These are phyloP conservation scores for Epizoanthus ramosus DNA, from an alignment of 92 coral and sea anemone genomes.

Conservation along the genomic window DNA sequence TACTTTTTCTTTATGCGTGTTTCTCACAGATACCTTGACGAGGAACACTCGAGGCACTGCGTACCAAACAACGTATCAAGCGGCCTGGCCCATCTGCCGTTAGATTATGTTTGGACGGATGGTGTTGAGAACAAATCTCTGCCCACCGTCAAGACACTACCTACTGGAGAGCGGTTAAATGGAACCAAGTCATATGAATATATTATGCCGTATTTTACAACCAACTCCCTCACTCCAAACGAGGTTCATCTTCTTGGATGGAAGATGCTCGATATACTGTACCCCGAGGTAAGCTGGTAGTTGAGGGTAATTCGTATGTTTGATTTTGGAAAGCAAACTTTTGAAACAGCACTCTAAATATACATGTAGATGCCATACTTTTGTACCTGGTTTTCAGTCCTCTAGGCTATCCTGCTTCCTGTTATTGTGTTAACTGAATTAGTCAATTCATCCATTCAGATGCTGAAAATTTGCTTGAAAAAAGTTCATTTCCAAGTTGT, in stretches of 20 bases:
- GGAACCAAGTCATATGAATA: conserved; percentile 69
- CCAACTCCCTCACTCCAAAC: conserved; percentile 74
- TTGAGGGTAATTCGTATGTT: too few relatives aligned
- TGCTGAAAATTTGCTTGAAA: too few relatives aligned
- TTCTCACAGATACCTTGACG: conserved; percentile 68
- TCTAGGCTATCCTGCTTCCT: too few relatives aligned
- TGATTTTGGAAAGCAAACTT: too few relatives aligned
- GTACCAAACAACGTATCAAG: conserved; percentile 87
- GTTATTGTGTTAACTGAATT: too few relatives aligned
- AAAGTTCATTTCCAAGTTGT: too few relatives aligned
- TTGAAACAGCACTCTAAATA: too few relatives aligned
- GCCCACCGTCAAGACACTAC: conserved; percentile 79
- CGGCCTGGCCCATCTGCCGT: conserved; percentile 80
- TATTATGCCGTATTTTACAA: conserved; percentile 77
- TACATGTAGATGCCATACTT: too few relatives aligned
- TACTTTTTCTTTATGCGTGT: neutral
- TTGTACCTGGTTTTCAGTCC: too few relatives aligned
- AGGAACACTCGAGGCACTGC: conserved; percentile 78
- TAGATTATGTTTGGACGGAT: conserved; percentile 72
- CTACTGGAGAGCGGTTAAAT: conserved; percentile 78
- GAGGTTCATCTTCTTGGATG: conserved; percentile 74
- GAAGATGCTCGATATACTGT: conserved; percentile 61
- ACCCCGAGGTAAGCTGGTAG: conserved; percentile 73
- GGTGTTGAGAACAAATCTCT: conserved; percentile 61
- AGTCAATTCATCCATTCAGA: too few relatives aligned